Base-by-base conservation (phyloP, 2,888 invertebrate species). In the Leucozona laternaria region DNA sequence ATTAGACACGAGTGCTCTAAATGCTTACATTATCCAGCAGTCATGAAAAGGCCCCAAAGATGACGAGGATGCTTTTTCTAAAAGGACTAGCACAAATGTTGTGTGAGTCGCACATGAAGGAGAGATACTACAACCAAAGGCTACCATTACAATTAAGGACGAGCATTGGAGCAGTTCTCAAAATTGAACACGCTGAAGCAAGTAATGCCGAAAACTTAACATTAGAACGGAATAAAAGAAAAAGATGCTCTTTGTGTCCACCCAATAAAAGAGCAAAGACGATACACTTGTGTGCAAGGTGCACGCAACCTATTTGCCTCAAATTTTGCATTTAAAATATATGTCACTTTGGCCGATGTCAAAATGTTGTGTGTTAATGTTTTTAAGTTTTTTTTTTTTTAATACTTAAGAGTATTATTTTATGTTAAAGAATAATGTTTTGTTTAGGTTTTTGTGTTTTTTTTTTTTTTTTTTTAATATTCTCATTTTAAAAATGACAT, bases 21-120 rank as follows among this genome's bases (percentile, higher is more conserved):
- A 70, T 70, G 68, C 68, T n/a, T 53, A 53, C 15, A 70, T 70
- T 34, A 70, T 70, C 40, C 53, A 70, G 37, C 70, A 70, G 25
- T 20, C 70, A 70, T 25, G n/a, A 31, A 55, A 37, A 20, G 31
- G 53, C 70, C 4, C 15, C 40, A 15, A 55, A 70, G 17, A 55
- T 70, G 53, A 70, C 37, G 37, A 70, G 34, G 20, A 50, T 55
- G 22, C 2, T 70, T 4, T 70, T 70, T 55, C 37, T 70, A 4
- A 55, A 70, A 55, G 55, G 55, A 8, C 70, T 70, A 37, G 53
- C 53, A 22, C 37, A 70, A 37, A 70, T 70, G 22, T 70, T 70
- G 53, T 70, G 53, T 40, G 55, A 55, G 15, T 55, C 70, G 6
- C 70, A 70, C 22, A 25, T 70, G 40, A 70, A 55, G 13, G 53